A percentile compares a stretch with the other conserved stretches of the same genome.
These are phyloP conservation scores for Clamator glandarius DNA, from an alignment of 2,797 vertebrate species.

Conservation along the genomic window DNA sequence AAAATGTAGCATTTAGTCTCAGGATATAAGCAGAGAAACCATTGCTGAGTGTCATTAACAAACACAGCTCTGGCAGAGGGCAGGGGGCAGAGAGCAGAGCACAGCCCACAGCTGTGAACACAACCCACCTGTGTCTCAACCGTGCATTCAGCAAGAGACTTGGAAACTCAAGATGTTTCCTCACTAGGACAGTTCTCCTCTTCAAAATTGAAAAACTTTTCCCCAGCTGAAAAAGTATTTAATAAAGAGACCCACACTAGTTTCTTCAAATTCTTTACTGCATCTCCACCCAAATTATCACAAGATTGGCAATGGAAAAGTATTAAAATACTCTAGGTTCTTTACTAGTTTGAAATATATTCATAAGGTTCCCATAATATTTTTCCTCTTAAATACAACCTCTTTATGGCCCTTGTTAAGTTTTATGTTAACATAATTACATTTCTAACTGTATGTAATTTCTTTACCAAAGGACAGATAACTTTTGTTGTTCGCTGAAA, in stretches of 20 bases:
- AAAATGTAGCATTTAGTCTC: background rate
- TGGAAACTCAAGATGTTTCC: background rate
- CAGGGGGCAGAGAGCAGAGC: background rate
- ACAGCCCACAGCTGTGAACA: background rate
- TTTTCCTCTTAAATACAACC: background rate
- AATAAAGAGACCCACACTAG: background rate
- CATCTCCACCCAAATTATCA: background rate
- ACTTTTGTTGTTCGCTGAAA: background rate
- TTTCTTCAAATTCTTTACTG: background rate
- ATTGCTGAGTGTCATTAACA: background rate
- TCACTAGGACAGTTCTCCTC: background rate
- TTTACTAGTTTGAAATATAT: background rate
- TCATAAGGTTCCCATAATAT: background rate
- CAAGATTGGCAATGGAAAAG: background rate
- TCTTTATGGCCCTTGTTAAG: background rate
- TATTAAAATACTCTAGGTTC: background rate
- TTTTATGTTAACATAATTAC: background rate
- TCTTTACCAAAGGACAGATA: background rate
- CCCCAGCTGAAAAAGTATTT: background rate
- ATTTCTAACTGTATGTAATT: background rate
- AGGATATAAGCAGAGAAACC: background rate
- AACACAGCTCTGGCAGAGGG: background rate
- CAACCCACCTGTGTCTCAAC: background rate
- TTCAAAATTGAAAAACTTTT: background rate
- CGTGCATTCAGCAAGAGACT: background rate